Base-by-base conservation (phyloP, 2,113 vertebrate genomes). In the Hippocampus zosterae region DNA sequence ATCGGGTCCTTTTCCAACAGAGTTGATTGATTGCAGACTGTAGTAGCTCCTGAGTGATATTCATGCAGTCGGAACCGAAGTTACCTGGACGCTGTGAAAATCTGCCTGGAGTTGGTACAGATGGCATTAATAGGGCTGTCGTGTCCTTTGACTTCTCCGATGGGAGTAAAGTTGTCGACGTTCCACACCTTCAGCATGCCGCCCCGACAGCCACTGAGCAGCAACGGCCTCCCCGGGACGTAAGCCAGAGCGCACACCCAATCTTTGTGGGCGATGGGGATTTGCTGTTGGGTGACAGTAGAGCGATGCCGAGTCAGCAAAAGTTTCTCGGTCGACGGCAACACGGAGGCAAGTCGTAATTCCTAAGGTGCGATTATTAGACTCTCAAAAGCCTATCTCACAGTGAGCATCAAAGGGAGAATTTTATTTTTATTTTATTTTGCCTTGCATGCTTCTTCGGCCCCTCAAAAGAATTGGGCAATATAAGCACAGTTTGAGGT, bases 31-130 rank as follows among this genome's bases (percentile, higher is more conserved):
- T 23, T 25, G 25, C 25, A 59, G 13, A 16, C 46, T 5, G 15
- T 11, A 29, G 25, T 15, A 59, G 11, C 50, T 10, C 21, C 50
- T 3, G 50, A 53, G 21, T 21, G 6, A 8, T 8, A 53, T n/a
- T 53, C 21, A 9, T 3, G 3, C 42, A 65, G 6, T 23, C 23
- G 10, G 21, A 19, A 12, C 21, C 8, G 5, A 10, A 21, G 16
- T 33, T 89, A 98, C 96, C 96, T 99, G 92, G 97, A 98, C 18
- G 96, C 97, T 0, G 96, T 99, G 85, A 98, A 98, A 88, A 98
- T 94, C 82, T 97, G 95, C 87, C 92, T 95, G 19, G 93, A 91
- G 81, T 99, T 99, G 90, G 95, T 94, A 76, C 96, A 99, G 90
- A 96, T 94, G 89, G 96, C 97, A 0, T 98, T 99, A 84, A 99